Evolutionary conservation across 2,113 vertebrate species (phyloP).

Genomic region (Uropsilus gracilis): DNA sequence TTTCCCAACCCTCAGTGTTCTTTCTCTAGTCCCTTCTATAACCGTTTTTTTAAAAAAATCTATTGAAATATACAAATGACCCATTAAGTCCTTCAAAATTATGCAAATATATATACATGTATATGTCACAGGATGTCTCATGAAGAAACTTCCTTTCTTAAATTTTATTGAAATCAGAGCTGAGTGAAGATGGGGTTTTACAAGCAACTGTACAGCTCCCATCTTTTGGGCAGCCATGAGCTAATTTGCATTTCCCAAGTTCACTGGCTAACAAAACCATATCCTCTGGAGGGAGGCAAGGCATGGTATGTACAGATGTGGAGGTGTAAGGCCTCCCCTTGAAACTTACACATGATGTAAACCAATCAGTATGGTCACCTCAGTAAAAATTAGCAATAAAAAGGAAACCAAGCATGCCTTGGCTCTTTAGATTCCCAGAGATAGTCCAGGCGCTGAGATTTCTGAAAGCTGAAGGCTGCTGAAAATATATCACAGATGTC

Average conservation of each 20-base stretch:
- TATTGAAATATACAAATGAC: slow-evolving; percentile 4
- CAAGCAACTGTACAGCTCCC: background rate
- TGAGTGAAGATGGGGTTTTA: background rate
- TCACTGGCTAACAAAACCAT: background rate
- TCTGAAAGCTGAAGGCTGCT: background rate
- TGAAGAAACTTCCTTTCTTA: slow-evolving; percentile 65
- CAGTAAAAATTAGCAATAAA: too few species aligned
- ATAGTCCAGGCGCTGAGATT: background rate
- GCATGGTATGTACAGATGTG: background rate
- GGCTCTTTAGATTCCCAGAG: background rate
- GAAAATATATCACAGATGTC: background rate
- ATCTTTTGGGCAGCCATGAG: background rate
- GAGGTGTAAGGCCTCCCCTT: background rate
- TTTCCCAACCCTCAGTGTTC: background rate
- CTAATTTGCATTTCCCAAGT: background rate
- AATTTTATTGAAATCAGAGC: slow-evolving; percentile 60
- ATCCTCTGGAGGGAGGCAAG: background rate
- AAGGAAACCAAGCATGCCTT: background rate
- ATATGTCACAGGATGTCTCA: slow-evolving; percentile 70
- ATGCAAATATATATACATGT: background rate
- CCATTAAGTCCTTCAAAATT: background rate
- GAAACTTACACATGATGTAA: background rate
- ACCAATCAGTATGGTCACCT: background rate
- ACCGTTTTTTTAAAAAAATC: too few species aligned
- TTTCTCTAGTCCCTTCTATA: background rate